Evolutionary conservation across 2,113 vertebrate species (phyloP).

Genomic region (Illadopsis cleaveri): DNA sequence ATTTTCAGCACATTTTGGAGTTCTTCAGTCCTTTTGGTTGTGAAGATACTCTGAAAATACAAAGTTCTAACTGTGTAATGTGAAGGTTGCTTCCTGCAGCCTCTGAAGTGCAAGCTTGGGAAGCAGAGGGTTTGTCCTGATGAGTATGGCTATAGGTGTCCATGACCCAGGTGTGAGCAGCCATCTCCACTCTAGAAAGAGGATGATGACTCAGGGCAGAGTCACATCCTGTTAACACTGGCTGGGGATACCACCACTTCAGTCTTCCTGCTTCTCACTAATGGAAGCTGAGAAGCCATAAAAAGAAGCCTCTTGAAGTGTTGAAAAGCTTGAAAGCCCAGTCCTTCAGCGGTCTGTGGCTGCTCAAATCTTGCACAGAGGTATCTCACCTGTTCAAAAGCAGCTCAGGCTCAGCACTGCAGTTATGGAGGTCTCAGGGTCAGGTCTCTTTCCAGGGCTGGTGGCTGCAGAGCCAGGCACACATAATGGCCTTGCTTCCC

Average conservation of each 20-base stretch:
- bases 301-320: not conserved
- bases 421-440: not conserved
- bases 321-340: too few species aligned
- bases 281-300: not conserved
- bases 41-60: not conserved
- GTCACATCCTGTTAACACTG: not conserved
- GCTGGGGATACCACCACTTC: not conserved
- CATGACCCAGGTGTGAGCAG: not conserved
- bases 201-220: conserved; percentile 1
- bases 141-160: not conserved
- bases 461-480: not conserved
- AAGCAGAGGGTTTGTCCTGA: not conserved
- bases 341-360: not conserved
- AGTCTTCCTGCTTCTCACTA: not conserved
- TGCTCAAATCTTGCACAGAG: not conserved
- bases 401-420: not conserved
- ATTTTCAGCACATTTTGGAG: not conserved
- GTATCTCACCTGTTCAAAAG: not conserved
- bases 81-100: not conserved
- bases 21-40: not conserved
- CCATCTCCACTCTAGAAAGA: not conserved
- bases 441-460: accelerated
- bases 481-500: not conserved
- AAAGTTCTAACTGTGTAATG: not conserved
- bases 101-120: not conserved